phyloP scores from a whole-genome alignment of 2,888 invertebrate species.

The Eristalis arbustorum region DNA sequence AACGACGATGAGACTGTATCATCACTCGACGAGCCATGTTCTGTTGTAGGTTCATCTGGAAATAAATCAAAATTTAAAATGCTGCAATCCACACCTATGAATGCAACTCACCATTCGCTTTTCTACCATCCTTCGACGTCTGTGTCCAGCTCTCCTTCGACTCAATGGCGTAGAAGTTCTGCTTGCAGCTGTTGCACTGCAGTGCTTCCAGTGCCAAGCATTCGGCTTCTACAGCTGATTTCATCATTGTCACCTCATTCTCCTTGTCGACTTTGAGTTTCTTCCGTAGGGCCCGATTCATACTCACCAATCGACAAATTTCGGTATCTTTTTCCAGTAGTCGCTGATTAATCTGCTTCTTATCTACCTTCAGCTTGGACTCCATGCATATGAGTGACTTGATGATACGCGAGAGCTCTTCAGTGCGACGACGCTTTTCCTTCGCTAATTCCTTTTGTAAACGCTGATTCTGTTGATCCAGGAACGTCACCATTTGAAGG shows the following conservation, averaged over 20 bases:
- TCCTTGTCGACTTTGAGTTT: constrained; percentile 72
- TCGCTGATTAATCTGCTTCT: constrained; percentile 78
- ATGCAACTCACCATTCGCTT: constrained; percentile 74
- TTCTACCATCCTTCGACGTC: constrained; percentile 74
- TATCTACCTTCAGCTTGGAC: constrained; percentile 79
- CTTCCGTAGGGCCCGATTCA: constrained; percentile 77
- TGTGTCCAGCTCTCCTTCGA: constrained; percentile 77
- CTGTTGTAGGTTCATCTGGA: constrained; percentile 75
- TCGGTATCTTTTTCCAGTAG: constrained; percentile 78
- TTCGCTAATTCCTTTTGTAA: constrained; percentile 78
- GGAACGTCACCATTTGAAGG: constrained; percentile 77
- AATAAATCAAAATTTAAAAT: not conserved
- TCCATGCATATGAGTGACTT: constrained; percentile 79
- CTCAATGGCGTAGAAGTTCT: constrained; percentile 79
- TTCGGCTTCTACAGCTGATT: constrained; percentile 66
- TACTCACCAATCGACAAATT: constrained; percentile 77
- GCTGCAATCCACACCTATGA: not conserved
- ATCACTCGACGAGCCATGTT: constrained; percentile 79
- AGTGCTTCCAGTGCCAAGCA: constrained; percentile 77
- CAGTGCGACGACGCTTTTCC: constrained; percentile 78
- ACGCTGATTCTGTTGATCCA: constrained; percentile 78
- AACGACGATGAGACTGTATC: constrained; percentile 80
- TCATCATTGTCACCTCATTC: constrained; percentile 66
- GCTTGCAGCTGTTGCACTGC: constrained; percentile 79
- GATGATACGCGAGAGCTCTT: constrained; percentile 79